Conservation (phyloP, 2,797 vertebrate species). For the Alcedo quadribrachys region DNA sequence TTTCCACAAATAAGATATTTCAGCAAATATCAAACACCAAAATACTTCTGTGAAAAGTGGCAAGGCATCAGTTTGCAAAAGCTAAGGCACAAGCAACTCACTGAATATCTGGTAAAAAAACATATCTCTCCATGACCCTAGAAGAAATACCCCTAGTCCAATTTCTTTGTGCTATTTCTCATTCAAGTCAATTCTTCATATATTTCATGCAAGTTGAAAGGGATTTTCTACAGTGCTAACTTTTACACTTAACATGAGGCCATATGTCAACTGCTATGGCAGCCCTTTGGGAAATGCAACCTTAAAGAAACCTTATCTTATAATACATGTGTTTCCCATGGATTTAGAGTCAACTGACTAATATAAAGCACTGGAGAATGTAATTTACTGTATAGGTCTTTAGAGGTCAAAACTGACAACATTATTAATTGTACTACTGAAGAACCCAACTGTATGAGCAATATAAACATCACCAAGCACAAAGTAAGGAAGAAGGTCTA, state of each 20-base stretch:
- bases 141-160: background rate
- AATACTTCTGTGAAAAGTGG: background rate
- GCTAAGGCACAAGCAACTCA: background rate
- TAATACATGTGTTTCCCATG: background rate
- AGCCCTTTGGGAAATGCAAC: background rate
- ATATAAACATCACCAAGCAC: background rate
- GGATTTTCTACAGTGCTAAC: background rate
- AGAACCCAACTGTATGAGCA: conserved; percentile 4
- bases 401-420: conserved; percentile 20
- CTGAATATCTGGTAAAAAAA: background rate
- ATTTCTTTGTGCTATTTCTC: background rate
- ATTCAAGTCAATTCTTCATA: background rate
- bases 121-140: background rate
- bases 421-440: conserved; percentile 51
- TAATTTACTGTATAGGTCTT: conserved; percentile 37
- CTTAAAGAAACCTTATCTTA: background rate
- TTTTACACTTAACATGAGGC: background rate
- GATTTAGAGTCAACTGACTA: background rate
- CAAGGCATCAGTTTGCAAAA: background rate
- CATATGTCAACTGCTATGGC: background rate
- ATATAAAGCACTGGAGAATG: conserved; percentile 14
- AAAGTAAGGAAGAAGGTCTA: background rate
- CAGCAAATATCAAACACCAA: background rate
- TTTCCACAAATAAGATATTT: background rate
- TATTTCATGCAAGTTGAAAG: background rate